Base-by-base conservation (phyloP, 2,113 vertebrate species). In the Notothenia coriiceps region DNA sequence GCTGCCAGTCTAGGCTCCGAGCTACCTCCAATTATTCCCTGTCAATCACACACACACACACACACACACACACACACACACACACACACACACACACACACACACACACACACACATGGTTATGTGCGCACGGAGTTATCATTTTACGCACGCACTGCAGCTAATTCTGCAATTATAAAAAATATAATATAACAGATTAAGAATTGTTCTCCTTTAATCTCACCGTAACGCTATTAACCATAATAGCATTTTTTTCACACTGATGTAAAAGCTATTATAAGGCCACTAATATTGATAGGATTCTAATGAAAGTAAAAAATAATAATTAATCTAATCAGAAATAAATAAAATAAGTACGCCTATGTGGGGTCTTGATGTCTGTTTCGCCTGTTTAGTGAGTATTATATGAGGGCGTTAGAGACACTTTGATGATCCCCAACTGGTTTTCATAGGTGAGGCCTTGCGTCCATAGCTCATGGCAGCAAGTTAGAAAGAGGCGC, bases 391-490 rank as follows among this genome's bases (percentile, higher is more conserved):
- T 44, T 40, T 64, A 51, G 63, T 66, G 7, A 3, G 12, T 59
- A 66, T 10, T 72, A 15, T 61, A 52, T 59, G 55, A 57, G 51
- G 61, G 60, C 33, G 52, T 84, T 11, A 7, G 29, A 77, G 44
- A 74, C 49, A 54, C 46, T 75, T 62, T 79, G 90, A 87, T 86
- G 79, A 82, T 80, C 84, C 82, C 86, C 87, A 82, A 82, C 85
- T 86, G 89, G 80, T 89, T 91, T 71, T 82, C 55, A 55, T 65
- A 85, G 82, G 77, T 88, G 70, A 88, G 86, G 88, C 84, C 88
- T 84, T 51, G 85, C 84, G 86, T 89, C 91, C 83, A 86, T 84
- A 86, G 84, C 83, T 89, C 75, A 88, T 86, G 82, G 89, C 88
- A 83, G 54, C 70, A 63, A 74, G 77, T 61, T 79, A 92, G 82